These are phyloP conservation scores for Palythoa caribaeorum DNA, from an alignment of 92 coral and sea anemone species.

Conservation along the genomic window DNA sequence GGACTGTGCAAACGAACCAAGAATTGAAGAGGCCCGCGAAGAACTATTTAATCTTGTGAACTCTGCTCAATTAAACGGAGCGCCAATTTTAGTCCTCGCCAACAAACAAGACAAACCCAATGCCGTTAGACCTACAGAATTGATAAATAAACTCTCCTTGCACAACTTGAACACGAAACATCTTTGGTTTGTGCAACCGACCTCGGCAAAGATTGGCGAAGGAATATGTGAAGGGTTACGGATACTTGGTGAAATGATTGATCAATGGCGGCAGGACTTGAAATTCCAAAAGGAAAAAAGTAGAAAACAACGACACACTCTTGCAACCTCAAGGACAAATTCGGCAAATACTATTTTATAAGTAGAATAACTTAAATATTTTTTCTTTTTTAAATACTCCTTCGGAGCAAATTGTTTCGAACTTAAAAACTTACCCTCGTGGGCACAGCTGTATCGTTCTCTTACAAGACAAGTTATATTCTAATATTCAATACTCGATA, in stretches of 20 bases:
- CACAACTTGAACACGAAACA: constrained; percentile 82
- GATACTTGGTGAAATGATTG: constrained; percentile 91
- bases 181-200: constrained; percentile 94
- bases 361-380: neutral
- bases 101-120: constrained; percentile 95
- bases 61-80: constrained; percentile 95
- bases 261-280: constrained; percentile 86
- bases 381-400: neutral
- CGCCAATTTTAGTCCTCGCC: constrained; percentile 91
- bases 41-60: constrained; percentile 94
- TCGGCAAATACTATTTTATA: constrained; percentile 79
- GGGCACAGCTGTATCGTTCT: neutral
- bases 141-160: constrained; percentile 79
- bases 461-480: neutral
- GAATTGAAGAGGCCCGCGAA: constrained; percentile 94
- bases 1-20: constrained; percentile 88
- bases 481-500: neutral
- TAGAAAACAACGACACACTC: constrained; percentile 59
- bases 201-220: constrained; percentile 92
- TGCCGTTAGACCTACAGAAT: constrained; percentile 82
- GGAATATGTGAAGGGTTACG: constrained; percentile 90
- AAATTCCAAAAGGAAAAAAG: constrained; percentile 69
- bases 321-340: constrained; percentile 80
- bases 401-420: constrained; percentile 2
- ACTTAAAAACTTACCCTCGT: neutral